Conservation (phyloP, 2,797 vertebrate genomes). For the Allobates femoralis region DNA sequence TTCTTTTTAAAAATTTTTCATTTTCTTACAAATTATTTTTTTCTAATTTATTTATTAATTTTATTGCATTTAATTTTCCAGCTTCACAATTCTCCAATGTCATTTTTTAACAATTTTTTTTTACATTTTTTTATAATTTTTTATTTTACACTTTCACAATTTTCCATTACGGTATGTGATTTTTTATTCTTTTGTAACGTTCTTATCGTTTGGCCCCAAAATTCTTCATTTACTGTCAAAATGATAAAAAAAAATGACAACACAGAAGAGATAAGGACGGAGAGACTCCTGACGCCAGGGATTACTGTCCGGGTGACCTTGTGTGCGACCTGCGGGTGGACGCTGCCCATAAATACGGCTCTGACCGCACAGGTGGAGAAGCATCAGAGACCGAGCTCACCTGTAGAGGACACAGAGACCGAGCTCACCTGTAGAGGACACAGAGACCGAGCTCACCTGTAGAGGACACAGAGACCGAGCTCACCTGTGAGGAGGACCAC, state of each 20-base stretch:
- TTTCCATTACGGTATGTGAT: no score
- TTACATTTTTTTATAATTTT: no score
- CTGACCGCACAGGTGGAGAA: background rate
- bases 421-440: no score
- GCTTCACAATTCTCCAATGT: no score
- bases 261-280: conserved; percentile 29
- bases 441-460: no score
- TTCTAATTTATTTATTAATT: no score
- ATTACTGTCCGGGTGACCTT: conserved; percentile 28
- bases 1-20: no score
- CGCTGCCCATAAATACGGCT: conserved; percentile 34
- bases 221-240: background rate
- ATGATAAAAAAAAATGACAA: conserved; percentile 18
- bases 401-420: background rate
- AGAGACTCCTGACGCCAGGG: conserved; percentile 8
- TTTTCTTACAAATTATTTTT: no score
- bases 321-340: conserved; percentile 7
- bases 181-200: background rate
- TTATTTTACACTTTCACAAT: no score
- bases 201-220: background rate
- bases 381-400: background rate
- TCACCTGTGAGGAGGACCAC: no score
- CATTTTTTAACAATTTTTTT: no score
- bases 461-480: background rate
- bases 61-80: no score